Evolutionary conservation across 2,888 invertebrate species (phyloP).

Genomic region (Theretra japonica): DNA sequence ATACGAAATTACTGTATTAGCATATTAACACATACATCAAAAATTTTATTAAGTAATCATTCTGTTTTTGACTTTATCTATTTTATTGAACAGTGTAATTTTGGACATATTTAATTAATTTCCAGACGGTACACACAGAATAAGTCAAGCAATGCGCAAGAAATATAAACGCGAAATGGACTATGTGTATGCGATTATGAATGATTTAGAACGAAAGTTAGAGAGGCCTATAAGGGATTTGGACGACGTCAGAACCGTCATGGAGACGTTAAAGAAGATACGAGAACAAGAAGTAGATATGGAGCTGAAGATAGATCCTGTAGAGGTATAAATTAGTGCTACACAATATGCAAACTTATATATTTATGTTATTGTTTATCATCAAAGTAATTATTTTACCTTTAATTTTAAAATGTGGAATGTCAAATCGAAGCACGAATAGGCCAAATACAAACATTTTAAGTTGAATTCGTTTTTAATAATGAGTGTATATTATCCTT

Average conservation of each 20-base stretch:
- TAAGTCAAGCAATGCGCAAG: slow-evolving; percentile 94
- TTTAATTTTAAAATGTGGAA: no score
- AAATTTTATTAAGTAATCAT: no score
- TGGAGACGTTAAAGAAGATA: slow-evolving; percentile 97
- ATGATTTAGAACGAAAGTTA: slow-evolving; percentile 95
- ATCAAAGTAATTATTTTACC: no score
- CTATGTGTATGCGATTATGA: slow-evolving; percentile 96
- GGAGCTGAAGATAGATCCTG: slow-evolving; percentile 96
- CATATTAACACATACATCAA: no score
- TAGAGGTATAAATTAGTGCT: slow-evolving; percentile 87
- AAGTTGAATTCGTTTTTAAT: neutral
- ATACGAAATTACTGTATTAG: no score
- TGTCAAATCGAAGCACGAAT: no score
- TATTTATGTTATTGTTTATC: no score
- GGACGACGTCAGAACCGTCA: slow-evolving; percentile 96
- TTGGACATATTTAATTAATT: slow-evolving; percentile 10
- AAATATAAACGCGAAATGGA: slow-evolving; percentile 97
- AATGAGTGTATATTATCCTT: neutral
- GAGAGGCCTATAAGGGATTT: slow-evolving; percentile 95
- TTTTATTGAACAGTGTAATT: no score
- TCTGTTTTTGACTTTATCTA: no score
- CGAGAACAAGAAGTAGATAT: slow-evolving; percentile 98
- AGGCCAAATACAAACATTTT: neutral
- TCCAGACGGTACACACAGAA: slow-evolving; percentile 89
- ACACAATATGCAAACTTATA: no score